Evolutionary conservation across 2,797 vertebrate genomes (phyloP), one percentile per base, ranked within the genome.

Genomic region (Sylvilagus floridanus): DNA sequence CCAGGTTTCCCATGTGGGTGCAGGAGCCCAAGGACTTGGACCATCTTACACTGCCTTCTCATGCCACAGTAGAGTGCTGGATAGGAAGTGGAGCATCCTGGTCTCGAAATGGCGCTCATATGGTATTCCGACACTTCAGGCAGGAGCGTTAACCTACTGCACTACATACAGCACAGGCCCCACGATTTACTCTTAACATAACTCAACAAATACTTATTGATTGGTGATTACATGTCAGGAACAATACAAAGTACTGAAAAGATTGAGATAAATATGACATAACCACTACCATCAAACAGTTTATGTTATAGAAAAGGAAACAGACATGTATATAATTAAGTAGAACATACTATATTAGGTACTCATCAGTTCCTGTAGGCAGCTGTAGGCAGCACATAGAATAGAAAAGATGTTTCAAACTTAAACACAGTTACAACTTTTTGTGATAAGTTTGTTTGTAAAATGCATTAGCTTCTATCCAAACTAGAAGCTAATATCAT

Each of bases 181-280:
- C 42, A 42, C 8, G 42, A 42, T 42, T 8, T 76, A 86, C n/a
- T 92, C 37, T 57, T 54, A 86, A 52, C 10, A 90, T 5, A 87
- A 71, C n/a, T 84, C 60, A 79, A 52, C n/a, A 71, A 54, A 50
- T 82, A 68, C 72, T 92, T 79, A 81, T 21, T 86, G 30, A 62
- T 2, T 69, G 7, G 16, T 26, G 79, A 68, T 8, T 47, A 22
- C 60, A 37, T 89, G 17, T 52, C 68, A 68, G 21, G 26, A 89
- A n/a, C 10, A 73, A 81, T 73, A 75, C 21, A 63, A 91, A 86
- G 21, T 8, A 24, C 63, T 88, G 57, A 4, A 82, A 84, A 73
- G 91, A 75, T 22, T 57, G 52, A 95, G 32, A 72, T 90, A 47
- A 76, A 69, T 47, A 72, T 75, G 47, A 65, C 13, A 83, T 37